phyloP scores from a whole-genome alignment of 1,140 invertebrate species.

The Nasonia vitripennis region DNA sequence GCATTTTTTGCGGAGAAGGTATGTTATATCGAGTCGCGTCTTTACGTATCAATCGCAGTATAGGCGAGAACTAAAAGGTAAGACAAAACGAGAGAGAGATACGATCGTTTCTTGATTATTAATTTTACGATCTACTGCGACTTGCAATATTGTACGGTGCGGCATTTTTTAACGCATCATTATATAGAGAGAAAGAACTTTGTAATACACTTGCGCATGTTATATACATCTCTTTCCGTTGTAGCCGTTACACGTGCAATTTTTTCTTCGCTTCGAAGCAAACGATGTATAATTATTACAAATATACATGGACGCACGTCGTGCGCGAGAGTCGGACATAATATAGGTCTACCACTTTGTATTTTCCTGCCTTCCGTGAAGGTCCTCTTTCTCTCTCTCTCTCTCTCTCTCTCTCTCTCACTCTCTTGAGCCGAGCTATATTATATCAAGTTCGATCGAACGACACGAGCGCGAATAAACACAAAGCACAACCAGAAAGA shows the following conservation, averaged over 20 bases:
- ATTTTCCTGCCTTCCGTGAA: constrained; percentile 48
- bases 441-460: constrained; percentile 31
- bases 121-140: constrained; percentile 26
- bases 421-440: neutral
- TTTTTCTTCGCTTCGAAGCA: neutral
- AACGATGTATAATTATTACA: neutral
- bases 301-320: neutral
- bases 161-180: neutral
- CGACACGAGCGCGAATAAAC: neutral
- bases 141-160: neutral
- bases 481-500: neutral
- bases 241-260: neutral
- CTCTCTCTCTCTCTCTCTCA: neutral
- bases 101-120: constrained; percentile 34
- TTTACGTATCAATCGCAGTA: neutral
- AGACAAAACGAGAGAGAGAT: neutral
- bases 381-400: neutral
- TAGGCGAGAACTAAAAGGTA: neutral
- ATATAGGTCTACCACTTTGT: neutral
- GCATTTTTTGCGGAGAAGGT: neutral
- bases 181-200: constrained; percentile 11
- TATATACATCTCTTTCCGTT: neutral
- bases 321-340: neutral
- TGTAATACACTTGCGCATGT: neutral
- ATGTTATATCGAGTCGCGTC: neutral